Conservation (phyloP, 2,113 vertebrate genomes). For the Callaeas wilsoni region DNA sequence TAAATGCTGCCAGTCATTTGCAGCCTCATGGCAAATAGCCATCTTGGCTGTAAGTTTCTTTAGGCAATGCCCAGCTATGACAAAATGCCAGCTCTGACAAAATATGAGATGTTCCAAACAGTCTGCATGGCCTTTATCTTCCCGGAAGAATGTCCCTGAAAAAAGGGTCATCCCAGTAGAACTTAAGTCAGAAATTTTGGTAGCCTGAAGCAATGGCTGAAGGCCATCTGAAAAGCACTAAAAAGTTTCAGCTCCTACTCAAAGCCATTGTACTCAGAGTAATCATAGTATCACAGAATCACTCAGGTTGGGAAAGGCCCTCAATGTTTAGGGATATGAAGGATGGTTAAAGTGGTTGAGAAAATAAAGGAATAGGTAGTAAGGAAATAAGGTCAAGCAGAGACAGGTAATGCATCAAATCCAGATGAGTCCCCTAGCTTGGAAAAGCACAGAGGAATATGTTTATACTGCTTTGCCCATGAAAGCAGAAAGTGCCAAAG, state of each 20-base stretch:
- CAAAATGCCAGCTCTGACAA: not conserved
- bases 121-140: fast-evolving
- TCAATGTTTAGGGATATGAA: not conserved
- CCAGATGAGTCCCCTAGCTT: not conserved
- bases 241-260: not conserved
- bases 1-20: not conserved
- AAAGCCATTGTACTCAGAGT: not conserved
- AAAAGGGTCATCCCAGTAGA: not conserved
- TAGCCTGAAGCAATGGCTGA: not conserved
- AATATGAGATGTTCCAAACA: not conserved
- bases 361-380: not conserved
- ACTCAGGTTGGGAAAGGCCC: not conserved
- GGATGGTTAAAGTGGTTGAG: not conserved
- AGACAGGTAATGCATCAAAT: not conserved
- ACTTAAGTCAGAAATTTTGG: not conserved
- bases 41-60: not conserved
- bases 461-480: not conserved
- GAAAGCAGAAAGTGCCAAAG: not conserved
- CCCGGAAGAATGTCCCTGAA: not conserved
- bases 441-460: not conserved
- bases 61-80: not conserved
- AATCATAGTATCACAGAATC: not conserved
- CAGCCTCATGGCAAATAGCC: not conserved
- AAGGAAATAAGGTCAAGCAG: not conserved
- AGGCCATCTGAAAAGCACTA: not conserved